These are phyloP conservation scores for Cantharis flavilabris DNA, from an alignment of 2,888 invertebrate species.

Conservation along the genomic window DNA sequence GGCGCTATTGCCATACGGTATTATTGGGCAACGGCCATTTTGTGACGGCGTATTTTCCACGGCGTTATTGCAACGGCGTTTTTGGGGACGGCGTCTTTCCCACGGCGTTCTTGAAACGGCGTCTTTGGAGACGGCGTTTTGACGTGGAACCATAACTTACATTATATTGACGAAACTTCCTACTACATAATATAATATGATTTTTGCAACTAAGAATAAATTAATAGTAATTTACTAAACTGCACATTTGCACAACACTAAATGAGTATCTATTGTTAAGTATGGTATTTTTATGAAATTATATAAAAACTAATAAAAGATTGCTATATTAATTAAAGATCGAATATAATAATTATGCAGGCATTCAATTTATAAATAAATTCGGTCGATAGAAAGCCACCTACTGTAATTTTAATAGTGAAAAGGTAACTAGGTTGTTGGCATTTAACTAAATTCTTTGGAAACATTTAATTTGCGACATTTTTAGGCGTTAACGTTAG, in stretches of 20 bases:
- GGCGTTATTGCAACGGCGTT: too few relatives aligned
- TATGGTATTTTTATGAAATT: neutral
- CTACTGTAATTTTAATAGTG: neutral
- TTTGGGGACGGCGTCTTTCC: too few relatives aligned
- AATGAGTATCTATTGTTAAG: neutral
- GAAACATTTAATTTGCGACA: neutral
- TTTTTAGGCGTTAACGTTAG: neutral
- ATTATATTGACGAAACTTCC: neutral
- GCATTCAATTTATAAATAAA: neutral
- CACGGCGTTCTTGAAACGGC: too few relatives aligned
- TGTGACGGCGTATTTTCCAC: too few relatives aligned
- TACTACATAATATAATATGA: neutral
- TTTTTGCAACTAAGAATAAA: neutral
- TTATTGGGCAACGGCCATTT: too few relatives aligned
- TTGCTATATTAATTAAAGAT: neutral
- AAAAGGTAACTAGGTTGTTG: neutral
- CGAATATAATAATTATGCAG: neutral
- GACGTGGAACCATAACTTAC: too few relatives aligned
- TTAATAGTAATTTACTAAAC: neutral
- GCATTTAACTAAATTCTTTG: neutral
- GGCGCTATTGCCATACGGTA: too few relatives aligned
- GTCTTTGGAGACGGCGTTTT: too few relatives aligned
- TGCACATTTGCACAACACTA: neutral
- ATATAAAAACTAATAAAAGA: neutral
- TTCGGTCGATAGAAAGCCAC: neutral